A percentile compares a stretch with the other conserved stretches of the same genome.
Evolutionary conservation across 2,888 invertebrate genomes (phyloP).

Genomic region (Amitus sp.): DNA sequence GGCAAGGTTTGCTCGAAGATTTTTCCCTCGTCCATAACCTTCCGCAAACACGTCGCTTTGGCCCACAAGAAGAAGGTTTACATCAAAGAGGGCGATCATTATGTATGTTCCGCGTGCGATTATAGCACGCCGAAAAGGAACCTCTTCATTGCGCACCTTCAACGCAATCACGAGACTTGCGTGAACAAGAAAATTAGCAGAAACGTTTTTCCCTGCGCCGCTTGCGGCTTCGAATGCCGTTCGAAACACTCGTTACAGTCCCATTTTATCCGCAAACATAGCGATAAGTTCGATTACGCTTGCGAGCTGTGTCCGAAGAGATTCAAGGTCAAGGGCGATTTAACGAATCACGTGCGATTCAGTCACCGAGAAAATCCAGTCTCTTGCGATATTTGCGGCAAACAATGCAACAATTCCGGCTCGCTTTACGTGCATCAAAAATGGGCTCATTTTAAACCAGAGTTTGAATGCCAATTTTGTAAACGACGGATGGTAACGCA

Average conservation of each 20-base stretch:
- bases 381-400: slow-evolving; percentile 61
- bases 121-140: slow-evolving; percentile 57
- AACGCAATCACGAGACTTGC: slow-evolving; percentile 60
- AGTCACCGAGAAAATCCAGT: slow-evolving; percentile 63
- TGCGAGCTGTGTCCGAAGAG: slow-evolving; percentile 59
- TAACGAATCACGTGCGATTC: slow-evolving; percentile 61
- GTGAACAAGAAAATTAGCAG: slow-evolving; percentile 47
- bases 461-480: slow-evolving; percentile 60
- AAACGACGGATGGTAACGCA: slow-evolving; percentile 64
- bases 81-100: slow-evolving; percentile 58
- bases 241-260: slow-evolving; percentile 63
- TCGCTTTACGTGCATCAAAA: slow-evolving; percentile 63
- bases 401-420: slow-evolving; percentile 59
- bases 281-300: slow-evolving; percentile 60
- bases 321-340: slow-evolving; percentile 62
- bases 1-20: slow-evolving; percentile 58
- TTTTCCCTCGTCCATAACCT: slow-evolving; percentile 53
- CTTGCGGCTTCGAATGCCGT: slow-evolving; percentile 60
- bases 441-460: slow-evolving; percentile 63
- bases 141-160: slow-evolving; percentile 55
- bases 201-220: slow-evolving; percentile 54
- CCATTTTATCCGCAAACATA: slow-evolving; percentile 62
- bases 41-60: slow-evolving; percentile 62
- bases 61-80: slow-evolving; percentile 60
- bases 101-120: slow-evolving; percentile 60